A percentile compares a stretch with the other conserved stretches of the same genome.
These are phyloP conservation scores for Vicugna pacos DNA, from an alignment of 2,113 vertebrate species.

Conservation along the genomic window DNA sequence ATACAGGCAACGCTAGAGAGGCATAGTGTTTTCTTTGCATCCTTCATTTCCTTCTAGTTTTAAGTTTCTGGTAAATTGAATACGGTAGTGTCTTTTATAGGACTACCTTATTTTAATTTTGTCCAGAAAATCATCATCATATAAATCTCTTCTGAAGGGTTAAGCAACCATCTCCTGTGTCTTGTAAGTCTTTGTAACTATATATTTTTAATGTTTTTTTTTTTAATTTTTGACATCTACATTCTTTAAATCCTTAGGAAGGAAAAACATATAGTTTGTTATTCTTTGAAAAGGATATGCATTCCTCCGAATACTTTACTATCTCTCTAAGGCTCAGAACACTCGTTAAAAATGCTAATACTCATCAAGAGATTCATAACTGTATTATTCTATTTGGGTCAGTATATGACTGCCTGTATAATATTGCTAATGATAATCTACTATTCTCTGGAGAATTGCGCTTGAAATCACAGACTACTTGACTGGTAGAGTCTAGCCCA, in stretches of 20 bases:
- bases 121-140: background rate
- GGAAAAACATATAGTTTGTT: background rate
- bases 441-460: background rate
- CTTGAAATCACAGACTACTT: background rate
- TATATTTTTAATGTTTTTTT: background rate
- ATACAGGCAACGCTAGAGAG: background rate
- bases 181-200: background rate
- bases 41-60: background rate
- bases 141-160: background rate
- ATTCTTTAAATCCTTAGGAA: conserved; percentile 20
- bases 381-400: background rate
- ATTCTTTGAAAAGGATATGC: background rate
- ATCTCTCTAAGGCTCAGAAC: background rate
- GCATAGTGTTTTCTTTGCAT: background rate
- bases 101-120: background rate
- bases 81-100: background rate
- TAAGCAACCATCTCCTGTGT: background rate
- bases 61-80: background rate
- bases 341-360: background rate
- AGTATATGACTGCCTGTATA: background rate
- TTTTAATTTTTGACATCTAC: background rate
- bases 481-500: background rate
- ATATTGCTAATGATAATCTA: background rate
- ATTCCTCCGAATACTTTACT: background rate
- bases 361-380: background rate